Evolutionary conservation across 2,888 invertebrate species (phyloP), one percentile per base, ranked within the genome.

Genomic region (Ypsolopha sequella): DNA sequence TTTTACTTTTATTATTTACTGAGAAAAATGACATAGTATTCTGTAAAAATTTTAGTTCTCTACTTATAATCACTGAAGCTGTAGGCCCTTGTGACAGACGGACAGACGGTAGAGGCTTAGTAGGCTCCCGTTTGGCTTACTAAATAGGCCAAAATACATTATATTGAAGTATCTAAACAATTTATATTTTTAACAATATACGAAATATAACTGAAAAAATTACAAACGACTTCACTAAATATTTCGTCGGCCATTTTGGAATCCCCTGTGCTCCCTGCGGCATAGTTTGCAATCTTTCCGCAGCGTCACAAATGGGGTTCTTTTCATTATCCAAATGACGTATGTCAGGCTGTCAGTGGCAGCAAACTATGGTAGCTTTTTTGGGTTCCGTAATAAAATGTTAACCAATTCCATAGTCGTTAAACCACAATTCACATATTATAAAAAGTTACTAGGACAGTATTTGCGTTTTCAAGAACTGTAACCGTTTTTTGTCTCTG

Each of bases 301-400:
- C 41, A 39, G 39, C 41, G n/a, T 2, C 39, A 41, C 41, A 41
- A 48, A 48, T 48, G 34, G 48, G 33, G 14, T 14, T 48, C 48
- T 48, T 48, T 48, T 48, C 48, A 48, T 48, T 48, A 48, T 48
- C 10, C 41, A 14, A 41, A 39, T 48, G 48, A 48, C 48, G 11
- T 39, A 41, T 48, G 48, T 39, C 39, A 14, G 39, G 48, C 24
- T 10, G 45, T 10, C 24, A n/a, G n/a, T 34, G 45, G 9, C n/a
- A 33, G 33, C 35, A 7, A n/a, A 24, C 24, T n/a, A n/a, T n/a
- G 24, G 45, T 2, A n/a, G 34, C 45, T 33, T 45, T n/a, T 34
- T 24, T 24, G 24, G 43, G 8, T 6, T 6, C 43, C 9, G 43
- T 14, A 24, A 9, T n/a, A 24, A 9, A 43, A 14, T 2, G 43